Evolutionary conservation across 2,113 vertebrate species (phyloP), one percentile per base, ranked within the genome.

Genomic region (Tachysurus fulvidraco): DNA sequence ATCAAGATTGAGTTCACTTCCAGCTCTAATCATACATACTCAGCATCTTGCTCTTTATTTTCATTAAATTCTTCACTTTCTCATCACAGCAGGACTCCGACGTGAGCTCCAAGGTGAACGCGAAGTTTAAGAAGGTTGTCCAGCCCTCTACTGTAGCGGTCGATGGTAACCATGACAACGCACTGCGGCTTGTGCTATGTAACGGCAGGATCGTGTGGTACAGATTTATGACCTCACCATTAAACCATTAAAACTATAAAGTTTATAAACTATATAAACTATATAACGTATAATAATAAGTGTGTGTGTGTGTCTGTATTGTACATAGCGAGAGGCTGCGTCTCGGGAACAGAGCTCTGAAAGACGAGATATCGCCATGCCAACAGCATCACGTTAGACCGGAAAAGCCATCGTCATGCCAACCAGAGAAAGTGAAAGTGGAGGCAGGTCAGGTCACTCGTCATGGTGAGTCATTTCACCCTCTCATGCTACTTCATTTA

Each of bases 181-280:
- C 98, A 91, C 94, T 99, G 69, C 96, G 96, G 36, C 94, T 99
- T 71, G 95, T 97, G 91, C 92, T 99, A 90, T 97, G 97, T 88
- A 99, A 99, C 89, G 98, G 98, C 91, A 96, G 95, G 88, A 99
- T 99, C 88, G 96, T 97, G 90, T 96, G 97, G 98, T 99, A 71
- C 90, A 90, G 36, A 88, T 90, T 91, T 92, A 41, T 91, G 85
- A 89, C 91, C 69, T 89, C 88, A 89, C 88, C n/a, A n/a, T n/a
- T n/a, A n/a, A n/a, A n/a, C n/a, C n/a, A n/a, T n/a, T n/a, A n/a
- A n/a, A n/a, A n/a, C n/a, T n/a, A n/a, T n/a, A n/a, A n/a, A n/a
- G n/a, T n/a, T n/a, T n/a, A n/a, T n/a, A n/a, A n/a, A n/a, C n/a
- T n/a, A n/a, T n/a, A n/a, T n/a, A n/a, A n/a, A n/a, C n/a, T n/a